These are phyloP conservation scores for Enteromius unitaeniatus DNA, from an alignment of 2,797 vertebrate genomes.

Conservation along the genomic window DNA sequence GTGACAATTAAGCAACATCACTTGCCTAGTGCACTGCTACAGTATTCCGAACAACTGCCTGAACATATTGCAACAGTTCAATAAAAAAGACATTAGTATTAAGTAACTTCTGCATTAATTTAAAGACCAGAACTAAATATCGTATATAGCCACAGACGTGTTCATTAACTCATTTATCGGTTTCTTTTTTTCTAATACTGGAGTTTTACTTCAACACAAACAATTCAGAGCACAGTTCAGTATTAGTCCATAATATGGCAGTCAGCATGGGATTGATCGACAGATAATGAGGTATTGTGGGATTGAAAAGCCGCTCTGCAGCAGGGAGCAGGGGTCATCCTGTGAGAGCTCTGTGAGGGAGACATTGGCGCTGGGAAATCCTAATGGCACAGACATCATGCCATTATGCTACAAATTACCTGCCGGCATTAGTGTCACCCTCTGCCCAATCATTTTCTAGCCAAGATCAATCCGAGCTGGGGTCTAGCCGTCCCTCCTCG, in stretches of 20 bases:
- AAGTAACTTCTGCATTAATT: neutral
- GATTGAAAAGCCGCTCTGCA: slow-evolving; percentile 65
- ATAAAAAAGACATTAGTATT: neutral
- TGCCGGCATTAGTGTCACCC: slow-evolving; percentile 74
- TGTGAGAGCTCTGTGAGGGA: slow-evolving; percentile 45
- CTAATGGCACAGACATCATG: slow-evolving; percentile 65
- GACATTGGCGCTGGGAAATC: slow-evolving; percentile 66
- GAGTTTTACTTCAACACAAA: slow-evolving; percentile 22
- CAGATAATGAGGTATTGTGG: slow-evolving; percentile 79
- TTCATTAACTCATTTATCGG: neutral
- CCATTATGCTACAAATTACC: slow-evolving; percentile 79
- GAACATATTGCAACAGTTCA: neutral
- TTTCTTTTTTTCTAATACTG: slow-evolving; percentile 1
- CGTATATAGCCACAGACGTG: neutral
- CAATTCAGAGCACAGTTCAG: slow-evolving; percentile 27
- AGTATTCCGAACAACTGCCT: neutral
- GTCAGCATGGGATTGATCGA: slow-evolving; percentile 70
- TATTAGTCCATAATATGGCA: slow-evolving; percentile 72
- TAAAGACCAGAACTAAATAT: neutral
- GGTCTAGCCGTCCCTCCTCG: slow-evolving; percentile 55
- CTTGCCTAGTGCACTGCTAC: neutral
- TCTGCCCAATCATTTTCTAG: slow-evolving; percentile 67
- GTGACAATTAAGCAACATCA: slow-evolving; percentile 5
- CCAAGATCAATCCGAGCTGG: slow-evolving; percentile 64
- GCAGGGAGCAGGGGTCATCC: slow-evolving; percentile 65